phyloP scores from a whole-genome alignment of 2,113 vertebrate species.

The Opisthocomus hoazin region DNA sequence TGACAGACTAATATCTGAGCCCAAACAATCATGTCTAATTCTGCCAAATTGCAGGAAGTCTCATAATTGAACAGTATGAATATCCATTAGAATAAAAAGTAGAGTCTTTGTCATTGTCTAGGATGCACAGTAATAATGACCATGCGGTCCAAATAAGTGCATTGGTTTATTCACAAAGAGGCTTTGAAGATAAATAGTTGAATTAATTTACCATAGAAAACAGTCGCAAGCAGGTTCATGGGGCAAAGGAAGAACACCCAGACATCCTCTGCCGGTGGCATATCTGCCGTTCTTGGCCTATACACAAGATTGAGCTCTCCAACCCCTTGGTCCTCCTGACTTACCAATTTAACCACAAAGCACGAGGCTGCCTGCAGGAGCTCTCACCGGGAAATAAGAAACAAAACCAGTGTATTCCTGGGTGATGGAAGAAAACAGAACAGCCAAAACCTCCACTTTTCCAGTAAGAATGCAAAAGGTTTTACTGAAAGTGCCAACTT shows the following conservation, averaged over 20 bases:
- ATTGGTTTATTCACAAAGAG: background rate
- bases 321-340: background rate
- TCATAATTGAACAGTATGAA: background rate
- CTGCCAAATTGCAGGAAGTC: background rate
- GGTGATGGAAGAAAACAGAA: background rate
- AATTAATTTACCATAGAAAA: background rate
- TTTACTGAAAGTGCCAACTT: background rate
- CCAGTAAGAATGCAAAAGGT: background rate
- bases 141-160: background rate
- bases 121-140: background rate
- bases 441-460: background rate
- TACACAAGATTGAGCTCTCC: background rate
- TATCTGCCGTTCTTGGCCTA: background rate
- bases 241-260: background rate
- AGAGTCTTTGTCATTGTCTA: background rate
- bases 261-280: background rate
- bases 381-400: rapidly evolving
- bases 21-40: background rate
- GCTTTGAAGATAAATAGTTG: background rate
- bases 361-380: background rate
- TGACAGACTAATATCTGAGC: background rate
- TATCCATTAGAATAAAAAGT: background rate
- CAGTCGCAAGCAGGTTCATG: background rate
- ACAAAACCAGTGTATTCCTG: background rate
- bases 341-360: rapidly evolving